Conservation (phyloP, 2,888 invertebrate species). For the Himalopsyche japonica region DNA sequence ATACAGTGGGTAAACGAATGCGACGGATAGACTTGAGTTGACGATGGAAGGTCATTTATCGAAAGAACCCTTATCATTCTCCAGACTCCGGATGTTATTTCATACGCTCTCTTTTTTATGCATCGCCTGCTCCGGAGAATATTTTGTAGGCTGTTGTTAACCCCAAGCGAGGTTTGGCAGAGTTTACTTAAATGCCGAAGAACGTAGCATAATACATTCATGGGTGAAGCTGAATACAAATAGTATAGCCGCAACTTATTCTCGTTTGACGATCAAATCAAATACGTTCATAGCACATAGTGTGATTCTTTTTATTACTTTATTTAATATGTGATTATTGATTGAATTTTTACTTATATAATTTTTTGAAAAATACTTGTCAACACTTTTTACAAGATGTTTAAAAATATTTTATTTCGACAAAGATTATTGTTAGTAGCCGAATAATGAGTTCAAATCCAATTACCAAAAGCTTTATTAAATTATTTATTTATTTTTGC, state of each 20-base stretch:
- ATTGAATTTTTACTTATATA: too few relatives aligned
- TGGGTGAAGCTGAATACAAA: neutral
- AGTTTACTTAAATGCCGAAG: neutral
- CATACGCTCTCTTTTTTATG: conserved; percentile 35
- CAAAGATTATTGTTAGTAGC: too few relatives aligned
- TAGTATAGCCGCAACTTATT: neutral
- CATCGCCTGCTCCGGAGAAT: conserved; percentile 21
- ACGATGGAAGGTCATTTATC: conserved; percentile 27
- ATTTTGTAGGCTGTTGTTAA: conserved; percentile 24
- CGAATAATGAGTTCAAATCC: too few relatives aligned
- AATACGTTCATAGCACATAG: too few relatives aligned
- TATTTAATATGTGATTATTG: too few relatives aligned
- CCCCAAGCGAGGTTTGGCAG: conserved; percentile 13
- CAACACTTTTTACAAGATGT: too few relatives aligned
- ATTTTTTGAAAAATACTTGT: too few relatives aligned
- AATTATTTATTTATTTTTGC: too few relatives aligned
- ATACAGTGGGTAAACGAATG: neutral
- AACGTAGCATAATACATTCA: neutral
- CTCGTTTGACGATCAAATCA: too few relatives aligned
- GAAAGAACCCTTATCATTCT: conserved; percentile 33
- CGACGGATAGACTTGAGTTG: conserved; percentile 23
- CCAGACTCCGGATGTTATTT: conserved; percentile 31
- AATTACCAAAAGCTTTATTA: too few relatives aligned
- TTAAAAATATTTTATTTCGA: too few relatives aligned
- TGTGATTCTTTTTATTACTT: too few relatives aligned